Evolutionary conservation across 2,797 vertebrate species (phyloP), one percentile per base, ranked within the genome.

Genomic region (Parauchenoglanis ngamensis): DNA sequence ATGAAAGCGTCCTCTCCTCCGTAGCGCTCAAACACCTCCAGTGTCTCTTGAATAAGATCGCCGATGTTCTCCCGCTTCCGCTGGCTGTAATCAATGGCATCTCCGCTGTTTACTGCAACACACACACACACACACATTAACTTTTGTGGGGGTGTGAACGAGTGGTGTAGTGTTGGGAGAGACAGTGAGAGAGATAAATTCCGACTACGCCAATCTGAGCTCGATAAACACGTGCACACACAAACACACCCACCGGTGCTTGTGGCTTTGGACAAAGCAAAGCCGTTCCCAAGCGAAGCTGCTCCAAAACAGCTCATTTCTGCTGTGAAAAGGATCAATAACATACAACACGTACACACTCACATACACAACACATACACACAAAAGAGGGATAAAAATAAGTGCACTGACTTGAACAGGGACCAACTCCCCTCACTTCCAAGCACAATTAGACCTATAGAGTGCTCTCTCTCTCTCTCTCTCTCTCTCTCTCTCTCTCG

Each of bases 41-140:
- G 93, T 0, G 98, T 98, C 93, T 99, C 97, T 90, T 97, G 94
- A 93, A 99, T 97, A 92, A 99, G 95, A 90, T 97, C 96, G 0
- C 97, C 97, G 0, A 99, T 88, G 91, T 97, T 98, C 94, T 98
- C 96, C 21, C 96, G 93, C 93, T 96, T 98, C 93, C 96, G 95
- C 92, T 98, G 97, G 93, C 97, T 94, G 92, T 97, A 98, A 93
- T 97, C 96, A 31, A 98, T 97, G 25, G 95, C 96, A 0, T 98
- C 97, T 0, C 97, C 97, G 0, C 95, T 95, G 93, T 98, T 99
- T 87, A 96, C 97, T 98, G 91, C 85, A 88, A 87, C 31, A 80
- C 76, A 88, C 56, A 54, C 65, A 80, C n/a, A 87, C 77, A 89
- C 82, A 87, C 52, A 78, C 78, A 15, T 49, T 23, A 78, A 4